Evolutionary conservation across 1,140 invertebrate genomes (phyloP).

Genomic region (Drosophila kikkawai): DNA sequence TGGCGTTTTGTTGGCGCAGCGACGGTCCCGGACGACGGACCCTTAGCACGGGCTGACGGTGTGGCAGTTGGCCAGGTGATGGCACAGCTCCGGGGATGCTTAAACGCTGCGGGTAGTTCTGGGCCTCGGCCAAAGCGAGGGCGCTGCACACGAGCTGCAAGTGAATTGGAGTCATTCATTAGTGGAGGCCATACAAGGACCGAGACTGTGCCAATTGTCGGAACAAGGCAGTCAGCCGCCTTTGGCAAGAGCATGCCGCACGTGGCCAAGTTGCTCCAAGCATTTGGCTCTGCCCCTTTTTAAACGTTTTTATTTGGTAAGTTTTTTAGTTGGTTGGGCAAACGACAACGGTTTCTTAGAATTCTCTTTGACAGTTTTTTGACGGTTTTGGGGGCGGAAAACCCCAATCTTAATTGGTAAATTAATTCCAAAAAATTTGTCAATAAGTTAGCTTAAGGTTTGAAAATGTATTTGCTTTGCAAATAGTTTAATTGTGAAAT

Average conservation of each 20-base stretch:
- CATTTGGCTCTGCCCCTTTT: conserved; percentile 32
- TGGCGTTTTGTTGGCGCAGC: conserved; percentile 85
- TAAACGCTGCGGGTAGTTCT: conserved; percentile 86
- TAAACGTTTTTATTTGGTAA: conserved; percentile 35
- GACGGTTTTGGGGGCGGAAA: conserved; percentile 16
- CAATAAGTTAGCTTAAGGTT: neutral
- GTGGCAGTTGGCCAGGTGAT: conserved; percentile 81
- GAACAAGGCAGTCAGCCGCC: neutral
- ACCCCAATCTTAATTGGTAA: neutral
- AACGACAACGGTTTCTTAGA: conserved; percentile 19
- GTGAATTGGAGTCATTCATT: conserved; percentile 22
- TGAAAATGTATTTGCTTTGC: neutral
- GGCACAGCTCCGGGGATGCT: conserved; percentile 88
- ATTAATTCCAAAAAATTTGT: neutral
- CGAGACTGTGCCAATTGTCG: conserved; percentile 12
- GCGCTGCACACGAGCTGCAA: conserved; percentile 65
- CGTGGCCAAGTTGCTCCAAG: conserved; percentile 37
- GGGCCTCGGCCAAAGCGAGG: conserved; percentile 76
- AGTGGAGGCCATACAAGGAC: conserved; percentile 28
- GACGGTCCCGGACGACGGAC: conserved; percentile 84
- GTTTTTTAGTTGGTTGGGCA: neutral
- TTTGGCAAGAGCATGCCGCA: conserved; percentile 36
- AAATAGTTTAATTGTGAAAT: neutral
- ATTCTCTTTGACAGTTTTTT: conserved; percentile 6
- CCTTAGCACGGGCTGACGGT: conserved; percentile 85